Conservation (phyloP, 53 echinoderm and acorn worm species). For the Pentamera pediparva region DNA sequence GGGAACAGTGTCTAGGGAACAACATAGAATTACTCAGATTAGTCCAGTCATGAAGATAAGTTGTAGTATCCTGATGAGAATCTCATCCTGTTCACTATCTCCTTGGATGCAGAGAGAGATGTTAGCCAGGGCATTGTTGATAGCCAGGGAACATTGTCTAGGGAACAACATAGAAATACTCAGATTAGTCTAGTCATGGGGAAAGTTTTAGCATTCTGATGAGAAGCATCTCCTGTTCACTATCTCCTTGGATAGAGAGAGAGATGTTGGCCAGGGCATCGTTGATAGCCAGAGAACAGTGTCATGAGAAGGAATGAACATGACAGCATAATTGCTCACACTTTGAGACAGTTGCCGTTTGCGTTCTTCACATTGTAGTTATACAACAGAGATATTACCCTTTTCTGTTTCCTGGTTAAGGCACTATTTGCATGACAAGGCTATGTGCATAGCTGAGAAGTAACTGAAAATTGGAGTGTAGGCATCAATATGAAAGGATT, state of each 20-base stretch:
- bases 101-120: conserved; percentile 67
- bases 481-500: no score
- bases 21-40: background rate
- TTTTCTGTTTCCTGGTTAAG: no score
- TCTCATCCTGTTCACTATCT: conserved; percentile 69
- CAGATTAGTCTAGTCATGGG: background rate
- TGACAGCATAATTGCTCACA: no score
- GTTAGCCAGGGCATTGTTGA: conserved; percentile 93
- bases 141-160: conserved; percentile 89
- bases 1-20: conserved; percentile 66
- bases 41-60: background rate
- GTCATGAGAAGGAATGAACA: no score
- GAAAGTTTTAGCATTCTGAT: conserved; percentile 61
- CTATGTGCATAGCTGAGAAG: no score
- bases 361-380: no score
- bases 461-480: no score
- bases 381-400: no score
- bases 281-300: background rate
- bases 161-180: background rate
- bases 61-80: conserved; percentile 64
- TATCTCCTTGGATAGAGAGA: conserved; percentile 55
- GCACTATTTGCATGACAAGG: no score
- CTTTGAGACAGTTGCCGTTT: no score
- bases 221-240: conserved; percentile 70
- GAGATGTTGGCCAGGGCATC: conserved; percentile 92